Evolutionary conservation across 2,113 vertebrate species (phyloP).

Genomic region (human): DNA sequence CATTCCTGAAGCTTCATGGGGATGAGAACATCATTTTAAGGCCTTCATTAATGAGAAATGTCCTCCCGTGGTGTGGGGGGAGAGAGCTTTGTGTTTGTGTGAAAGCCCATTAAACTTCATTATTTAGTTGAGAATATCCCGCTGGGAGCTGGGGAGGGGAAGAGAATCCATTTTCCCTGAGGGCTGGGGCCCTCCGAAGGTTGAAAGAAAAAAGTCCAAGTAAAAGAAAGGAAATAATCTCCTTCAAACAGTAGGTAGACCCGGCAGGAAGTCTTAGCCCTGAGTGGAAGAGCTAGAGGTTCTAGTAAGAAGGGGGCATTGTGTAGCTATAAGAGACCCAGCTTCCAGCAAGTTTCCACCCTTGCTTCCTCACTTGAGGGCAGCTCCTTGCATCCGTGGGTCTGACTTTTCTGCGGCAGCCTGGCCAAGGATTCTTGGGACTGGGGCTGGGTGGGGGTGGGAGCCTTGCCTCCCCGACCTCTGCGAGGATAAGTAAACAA

Average conservation of each 20-base stretch:
- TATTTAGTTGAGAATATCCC: not conserved
- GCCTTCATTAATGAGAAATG: not conserved
- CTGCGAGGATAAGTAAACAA: constrained; percentile 74
- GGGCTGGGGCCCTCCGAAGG: not conserved
- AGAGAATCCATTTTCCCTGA: not conserved
- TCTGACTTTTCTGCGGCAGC: not conserved
- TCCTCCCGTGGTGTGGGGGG: not conserved
- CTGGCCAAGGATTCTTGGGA: not conserved
- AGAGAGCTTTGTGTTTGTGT: not conserved
- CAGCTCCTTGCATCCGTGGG: not conserved
- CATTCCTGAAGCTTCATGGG: rapidly evolving
- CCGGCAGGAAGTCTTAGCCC: not conserved
- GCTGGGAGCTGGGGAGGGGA: not conserved
- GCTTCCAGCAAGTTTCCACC: not conserved
- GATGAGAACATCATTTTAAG: not conserved
- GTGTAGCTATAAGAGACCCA: not conserved
- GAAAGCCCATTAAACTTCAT: not conserved
- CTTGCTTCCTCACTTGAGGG: not conserved
- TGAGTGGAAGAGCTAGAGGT: not conserved
- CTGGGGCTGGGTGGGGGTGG: not conserved
- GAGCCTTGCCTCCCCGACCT: not conserved
- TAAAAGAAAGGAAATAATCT: not conserved
- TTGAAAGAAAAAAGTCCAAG: not conserved
- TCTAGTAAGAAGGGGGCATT: rapidly evolving
- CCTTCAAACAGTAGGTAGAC: not conserved